phyloP scores from a whole-genome alignment of 2,888 invertebrate species.

The Euphydryas editha region DNA sequence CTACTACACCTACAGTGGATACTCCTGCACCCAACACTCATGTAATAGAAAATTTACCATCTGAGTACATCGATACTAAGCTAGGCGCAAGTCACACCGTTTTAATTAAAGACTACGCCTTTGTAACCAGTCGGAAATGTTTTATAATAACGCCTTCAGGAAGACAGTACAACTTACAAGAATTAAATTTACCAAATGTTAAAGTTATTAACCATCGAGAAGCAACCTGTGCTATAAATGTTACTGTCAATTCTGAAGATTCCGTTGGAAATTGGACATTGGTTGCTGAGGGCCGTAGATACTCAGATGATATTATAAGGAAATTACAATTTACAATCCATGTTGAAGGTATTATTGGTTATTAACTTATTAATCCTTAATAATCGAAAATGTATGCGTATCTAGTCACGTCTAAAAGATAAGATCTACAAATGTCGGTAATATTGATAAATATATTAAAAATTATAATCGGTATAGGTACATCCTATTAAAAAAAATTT shows the following conservation, averaged over 20 bases:
- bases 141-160: constrained; percentile 58
- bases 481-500: constrained; percentile 10
- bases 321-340: constrained; percentile 60
- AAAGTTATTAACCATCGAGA: constrained; percentile 46
- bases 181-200: constrained; percentile 52
- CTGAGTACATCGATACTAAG: constrained; percentile 32
- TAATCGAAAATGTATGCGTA: constrained; percentile 50
- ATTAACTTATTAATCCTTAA: constrained; percentile 43
- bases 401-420: constrained; percentile 66
- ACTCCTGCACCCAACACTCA: background rate
- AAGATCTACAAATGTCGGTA: constrained; percentile 51
- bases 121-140: constrained; percentile 54
- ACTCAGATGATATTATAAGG: constrained; percentile 53
- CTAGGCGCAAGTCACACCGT: constrained; percentile 47
- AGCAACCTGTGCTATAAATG: constrained; percentile 56
- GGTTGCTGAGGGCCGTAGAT: constrained; percentile 53
- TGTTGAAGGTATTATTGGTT: constrained; percentile 62
- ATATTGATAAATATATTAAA: constrained; percentile 38
- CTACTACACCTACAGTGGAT: too few species aligned
- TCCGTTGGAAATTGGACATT: constrained; percentile 65
- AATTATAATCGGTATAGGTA: background rate
- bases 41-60: constrained; percentile 29
- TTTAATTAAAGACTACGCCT: constrained; percentile 41
- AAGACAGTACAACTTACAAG: constrained; percentile 51
- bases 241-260: constrained; percentile 53